Evolutionary conservation across 2,113 vertebrate species (phyloP), one percentile per base, ranked within the genome.

Genomic region (Dunckerocampus dactyliophorus): DNA sequence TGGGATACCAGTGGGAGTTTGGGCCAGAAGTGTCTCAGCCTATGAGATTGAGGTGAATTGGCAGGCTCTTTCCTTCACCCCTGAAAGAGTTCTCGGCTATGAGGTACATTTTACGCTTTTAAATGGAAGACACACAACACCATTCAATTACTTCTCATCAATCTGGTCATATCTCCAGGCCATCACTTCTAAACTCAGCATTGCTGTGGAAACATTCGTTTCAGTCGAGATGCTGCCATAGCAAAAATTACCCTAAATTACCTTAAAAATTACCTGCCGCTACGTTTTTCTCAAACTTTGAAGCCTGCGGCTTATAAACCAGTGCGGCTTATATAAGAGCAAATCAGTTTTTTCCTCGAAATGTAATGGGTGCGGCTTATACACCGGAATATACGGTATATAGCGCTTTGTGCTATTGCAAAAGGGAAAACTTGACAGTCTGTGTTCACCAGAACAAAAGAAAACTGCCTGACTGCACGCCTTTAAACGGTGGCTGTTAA

Each of bases 11-110:
- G 84, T 83, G 0, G 89, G 88, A 0, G 92, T 97, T 19, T 90
- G 89, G 64, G 94, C 93, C 12, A 90, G 82, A 34, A 97, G 96
- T 85, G 85, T 95, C 63, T 95, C 94, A 1, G 92, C 94, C 84
- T 94, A 92, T 0, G 91, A 92, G 87, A 95, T 98, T 67, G 86
- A 94, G 86, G 94, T 98, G 72, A 92, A 89, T 75, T 98, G 96
- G 96, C 80, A 82, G 5, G 76, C 90, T 61, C 88, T 95, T 59
- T 90, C 92, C 24, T 94, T 90, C 91, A 90, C 89, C 59, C 92
- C 92, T 74, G 95, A 95, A 62, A 94, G 91, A 79, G 89, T 97
- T 77, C 91, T 96, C 62, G 96, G 96, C 82, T 98, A 96, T 8
- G 95, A 98, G 95, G 96, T 98, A 88, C 85, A 78, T 84, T 77